Evolutionary conservation across 2,888 invertebrate genomes (phyloP).

Genomic region (Sycophila texana): DNA sequence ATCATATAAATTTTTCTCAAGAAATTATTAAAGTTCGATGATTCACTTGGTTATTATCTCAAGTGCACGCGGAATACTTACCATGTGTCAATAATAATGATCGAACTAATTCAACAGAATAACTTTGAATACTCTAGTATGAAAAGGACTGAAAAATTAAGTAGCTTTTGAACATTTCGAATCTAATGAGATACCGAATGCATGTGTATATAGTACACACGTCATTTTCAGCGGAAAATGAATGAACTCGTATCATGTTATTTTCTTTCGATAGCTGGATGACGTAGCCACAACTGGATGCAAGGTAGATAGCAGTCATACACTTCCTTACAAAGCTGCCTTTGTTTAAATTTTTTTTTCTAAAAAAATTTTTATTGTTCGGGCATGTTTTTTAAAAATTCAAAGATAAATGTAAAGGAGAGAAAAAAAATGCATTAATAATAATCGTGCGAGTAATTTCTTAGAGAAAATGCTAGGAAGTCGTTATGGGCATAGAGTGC

Average conservation of each 20-base stretch:
- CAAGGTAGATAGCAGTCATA: slow-evolving; percentile 4
- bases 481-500: slow-evolving; percentile 14
- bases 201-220: neutral
- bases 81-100: neutral
- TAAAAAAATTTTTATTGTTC: no score
- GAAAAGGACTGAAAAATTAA: neutral
- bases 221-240: slow-evolving; percentile 18
- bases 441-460: neutral
- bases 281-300: slow-evolving; percentile 15
- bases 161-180: neutral
- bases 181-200: no score
- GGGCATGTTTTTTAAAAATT: neutral
- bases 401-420: neutral
- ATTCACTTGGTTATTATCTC: slow-evolving; percentile 7
- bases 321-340: slow-evolving; percentile 10
- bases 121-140: neutral
- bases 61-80: neutral
- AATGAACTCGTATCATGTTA: slow-evolving; percentile 29
- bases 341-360: slow-evolving; percentile 8
- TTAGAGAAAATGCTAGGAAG: slow-evolving; percentile 30
- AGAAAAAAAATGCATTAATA: neutral
- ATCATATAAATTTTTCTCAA: slow-evolving; percentile 6
- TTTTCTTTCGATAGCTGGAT: slow-evolving; percentile 22
- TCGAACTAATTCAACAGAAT: neutral
- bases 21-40: slow-evolving; percentile 3